These are phyloP conservation scores for Chymomyza procnemis DNA, from an alignment of 2,888 invertebrate genomes.

Conservation along the genomic window DNA sequence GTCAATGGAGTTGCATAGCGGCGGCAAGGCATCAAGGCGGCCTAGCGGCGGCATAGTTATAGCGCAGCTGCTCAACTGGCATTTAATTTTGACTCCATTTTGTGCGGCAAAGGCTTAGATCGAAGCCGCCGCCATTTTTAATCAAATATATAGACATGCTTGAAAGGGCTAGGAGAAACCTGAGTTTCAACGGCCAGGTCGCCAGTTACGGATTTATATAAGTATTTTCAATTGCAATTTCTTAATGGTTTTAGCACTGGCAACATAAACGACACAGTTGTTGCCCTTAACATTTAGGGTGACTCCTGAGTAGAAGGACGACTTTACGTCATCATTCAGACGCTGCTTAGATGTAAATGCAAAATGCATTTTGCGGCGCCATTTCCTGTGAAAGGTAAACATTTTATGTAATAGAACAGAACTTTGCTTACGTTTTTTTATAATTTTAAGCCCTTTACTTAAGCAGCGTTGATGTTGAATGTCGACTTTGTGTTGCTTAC, in stretches of 20 bases:
- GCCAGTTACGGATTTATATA: not conserved
- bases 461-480: not conserved
- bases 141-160: slow-evolving; percentile 51
- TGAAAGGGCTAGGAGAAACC: not conserved
- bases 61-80: not conserved
- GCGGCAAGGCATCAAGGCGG: too few relatives aligned
- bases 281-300: not conserved
- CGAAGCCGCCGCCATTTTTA: slow-evolving; percentile 64
- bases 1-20: slow-evolving; percentile 31
- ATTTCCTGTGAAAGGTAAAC: slow-evolving; percentile 63
- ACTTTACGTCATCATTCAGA: not conserved
- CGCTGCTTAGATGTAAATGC: slow-evolving; percentile 55
- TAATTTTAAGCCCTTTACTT: slow-evolving; percentile 50
- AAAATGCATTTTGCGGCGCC: slow-evolving; percentile 57
- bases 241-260: slow-evolving; percentile 52
- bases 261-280: slow-evolving; percentile 26
- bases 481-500: not conserved
- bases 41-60: not conserved
- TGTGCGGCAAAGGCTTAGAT: slow-evolving; percentile 31
- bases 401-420: slow-evolving; percentile 63
- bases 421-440: slow-evolving; percentile 41
- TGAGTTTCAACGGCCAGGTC: not conserved
- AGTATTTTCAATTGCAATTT: slow-evolving; percentile 63
- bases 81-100: slow-evolving; percentile 8
- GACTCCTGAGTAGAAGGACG: not conserved